Conservation (phyloP, 1,140 invertebrate genomes). For the Trachymyrmex septentrionalis region DNA sequence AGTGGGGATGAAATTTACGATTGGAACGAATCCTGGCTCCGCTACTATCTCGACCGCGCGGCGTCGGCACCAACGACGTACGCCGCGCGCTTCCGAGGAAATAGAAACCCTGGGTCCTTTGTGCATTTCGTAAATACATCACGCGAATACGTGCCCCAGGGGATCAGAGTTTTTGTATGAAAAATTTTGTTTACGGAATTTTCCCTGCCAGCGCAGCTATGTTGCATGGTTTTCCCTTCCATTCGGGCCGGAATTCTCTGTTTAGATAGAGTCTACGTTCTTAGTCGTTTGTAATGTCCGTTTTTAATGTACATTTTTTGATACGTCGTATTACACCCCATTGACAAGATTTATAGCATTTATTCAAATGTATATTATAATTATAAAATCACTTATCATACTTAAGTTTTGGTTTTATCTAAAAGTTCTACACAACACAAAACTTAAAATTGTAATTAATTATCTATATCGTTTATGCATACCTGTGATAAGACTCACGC, state of each 20-base stretch:
- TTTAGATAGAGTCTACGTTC: conserved; percentile 47
- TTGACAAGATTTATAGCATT: conserved; percentile 4
- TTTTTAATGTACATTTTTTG: conserved; percentile 11
- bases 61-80: conserved; percentile 61
- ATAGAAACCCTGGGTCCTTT: conserved; percentile 61
- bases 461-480: conserved; percentile 4
- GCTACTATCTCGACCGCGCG: conserved; percentile 61
- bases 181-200: conserved; percentile 62
- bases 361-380: background rate
- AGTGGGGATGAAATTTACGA: conserved; percentile 63
- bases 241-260: conserved; percentile 16
- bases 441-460: conserved; percentile 15
- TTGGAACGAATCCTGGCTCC: conserved; percentile 56
- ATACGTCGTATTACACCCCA: conserved; percentile 3
- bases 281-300: conserved; percentile 21
- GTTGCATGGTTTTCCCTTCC: conserved; percentile 17
- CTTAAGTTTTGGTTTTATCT: background rate
- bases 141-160: conserved; percentile 56
- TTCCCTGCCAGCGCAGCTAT: conserved; percentile 14
- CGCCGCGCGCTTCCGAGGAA: conserved; percentile 53
- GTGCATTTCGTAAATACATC: conserved; percentile 65
- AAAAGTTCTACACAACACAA: background rate
- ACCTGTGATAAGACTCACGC: background rate
- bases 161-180: conserved; percentile 58
- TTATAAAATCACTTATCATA: conserved; percentile 1